A percentile compares a stretch with the other conserved stretches of the same genome.
These are phyloP conservation scores for Eciton burchellii DNA, from an alignment of 1,140 invertebrate genomes.

Conservation along the genomic window DNA sequence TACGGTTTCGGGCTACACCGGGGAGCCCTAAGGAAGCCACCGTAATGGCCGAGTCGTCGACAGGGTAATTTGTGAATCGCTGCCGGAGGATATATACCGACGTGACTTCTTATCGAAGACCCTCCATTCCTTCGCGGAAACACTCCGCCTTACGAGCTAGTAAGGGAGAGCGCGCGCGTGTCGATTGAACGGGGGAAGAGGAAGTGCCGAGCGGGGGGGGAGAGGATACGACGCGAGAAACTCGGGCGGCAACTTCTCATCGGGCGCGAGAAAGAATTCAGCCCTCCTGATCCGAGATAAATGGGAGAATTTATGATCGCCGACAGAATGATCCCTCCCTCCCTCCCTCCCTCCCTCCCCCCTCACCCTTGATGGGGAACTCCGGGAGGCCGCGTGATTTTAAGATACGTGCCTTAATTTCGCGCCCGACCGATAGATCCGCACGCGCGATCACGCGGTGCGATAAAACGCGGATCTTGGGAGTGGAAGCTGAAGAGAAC, in stretches of 20 bases:
- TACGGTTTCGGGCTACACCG: conserved; percentile 36
- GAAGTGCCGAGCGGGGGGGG: background rate
- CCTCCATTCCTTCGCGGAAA: conserved; percentile 32
- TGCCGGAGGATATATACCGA: conserved; percentile 52
- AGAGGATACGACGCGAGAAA: conserved; percentile 1
- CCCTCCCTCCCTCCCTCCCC: no score
- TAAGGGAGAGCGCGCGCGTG: conserved; percentile 2
- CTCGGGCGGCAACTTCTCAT: background rate
- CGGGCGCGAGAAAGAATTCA: conserved; percentile 36
- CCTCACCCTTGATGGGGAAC: conserved; percentile 12
- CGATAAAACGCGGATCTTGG: conserved; percentile 10
- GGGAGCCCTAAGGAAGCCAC: conserved; percentile 46
- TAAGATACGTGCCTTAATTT: conserved; percentile 13
- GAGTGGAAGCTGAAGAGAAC: background rate
- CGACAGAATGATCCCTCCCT: no score
- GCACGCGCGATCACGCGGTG: background rate
- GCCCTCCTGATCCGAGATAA: conserved; percentile 46
- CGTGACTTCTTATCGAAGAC: conserved; percentile 53
- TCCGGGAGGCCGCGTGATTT: conserved; percentile 4
- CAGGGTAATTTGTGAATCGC: conserved; percentile 58
- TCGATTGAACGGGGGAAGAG: background rate
- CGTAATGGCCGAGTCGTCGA: conserved; percentile 53
- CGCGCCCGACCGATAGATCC: conserved; percentile 7
- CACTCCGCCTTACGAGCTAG: background rate
- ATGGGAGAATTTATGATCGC: conserved; percentile 49